Evolutionary conservation across 2,113 vertebrate species (phyloP).

Genomic region (Lophura nycthemera): DNA sequence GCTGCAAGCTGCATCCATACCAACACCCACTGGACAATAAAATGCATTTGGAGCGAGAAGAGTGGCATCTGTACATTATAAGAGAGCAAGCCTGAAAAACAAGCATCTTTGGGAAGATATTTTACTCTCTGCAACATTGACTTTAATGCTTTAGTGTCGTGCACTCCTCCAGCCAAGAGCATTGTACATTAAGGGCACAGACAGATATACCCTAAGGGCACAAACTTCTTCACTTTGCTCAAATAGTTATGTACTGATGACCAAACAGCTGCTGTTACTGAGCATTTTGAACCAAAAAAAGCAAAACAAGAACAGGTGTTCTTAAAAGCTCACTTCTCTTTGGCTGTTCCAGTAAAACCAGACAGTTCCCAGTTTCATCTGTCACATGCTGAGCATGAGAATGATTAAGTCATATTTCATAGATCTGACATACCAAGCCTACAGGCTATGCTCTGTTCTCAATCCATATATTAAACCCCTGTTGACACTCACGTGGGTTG

Average conservation of each 20-base stretch:
- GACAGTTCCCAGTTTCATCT: not conserved
- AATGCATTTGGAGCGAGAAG: not conserved
- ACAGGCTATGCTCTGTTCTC: not conserved
- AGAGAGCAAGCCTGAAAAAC: conserved; percentile 5
- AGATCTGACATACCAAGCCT: not conserved
- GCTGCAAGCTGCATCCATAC: not conserved
- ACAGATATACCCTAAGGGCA: not conserved
- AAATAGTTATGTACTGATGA: conserved; percentile 22
- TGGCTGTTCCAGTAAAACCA: not conserved
- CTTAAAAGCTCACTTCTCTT: not conserved
- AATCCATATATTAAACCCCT: conserved; percentile 46
- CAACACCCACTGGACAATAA: not conserved
- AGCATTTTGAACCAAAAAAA: conserved; percentile 24
- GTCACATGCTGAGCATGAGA: not conserved
- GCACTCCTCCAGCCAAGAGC: not conserved
- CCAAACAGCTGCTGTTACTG: not conserved
- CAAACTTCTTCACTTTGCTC: not conserved
- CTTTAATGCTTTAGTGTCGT: not conserved
- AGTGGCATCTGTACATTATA: not conserved
- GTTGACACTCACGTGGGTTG: not conserved
- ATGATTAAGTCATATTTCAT: not conserved
- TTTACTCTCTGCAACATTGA: not conserved
- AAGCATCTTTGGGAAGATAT: not conserved
- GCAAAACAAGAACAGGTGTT: not conserved
- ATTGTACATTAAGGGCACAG: not conserved